Conservation (phyloP, 2,113 vertebrate genomes). For the Onychostoma macrolepis region DNA sequence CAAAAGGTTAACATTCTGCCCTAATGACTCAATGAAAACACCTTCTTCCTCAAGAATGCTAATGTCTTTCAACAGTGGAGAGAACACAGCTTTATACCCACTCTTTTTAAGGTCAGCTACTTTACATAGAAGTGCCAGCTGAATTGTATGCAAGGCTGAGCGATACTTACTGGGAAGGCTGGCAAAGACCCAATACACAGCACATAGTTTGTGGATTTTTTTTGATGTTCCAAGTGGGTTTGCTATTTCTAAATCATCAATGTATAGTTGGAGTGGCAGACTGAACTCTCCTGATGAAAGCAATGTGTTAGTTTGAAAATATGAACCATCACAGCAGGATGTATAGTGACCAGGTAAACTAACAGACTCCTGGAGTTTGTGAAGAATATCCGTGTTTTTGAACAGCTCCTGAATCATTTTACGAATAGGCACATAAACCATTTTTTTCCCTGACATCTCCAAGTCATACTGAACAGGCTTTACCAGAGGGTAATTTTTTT, state of each 20-base stretch:
- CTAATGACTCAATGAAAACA: conserved; percentile 45
- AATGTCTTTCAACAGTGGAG: conserved; percentile 53
- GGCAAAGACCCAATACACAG: conserved; percentile 51
- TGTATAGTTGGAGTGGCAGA: neutral
- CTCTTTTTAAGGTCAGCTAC: neutral
- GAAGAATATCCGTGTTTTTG: too few relatives aligned
- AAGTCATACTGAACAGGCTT: too few relatives aligned
- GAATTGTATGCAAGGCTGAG: conserved; percentile 45
- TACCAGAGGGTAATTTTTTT: too few relatives aligned
- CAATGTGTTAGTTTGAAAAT: too few relatives aligned
- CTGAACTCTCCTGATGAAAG: neutral
- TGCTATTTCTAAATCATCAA: conserved; percentile 16
- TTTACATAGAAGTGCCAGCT: neutral
- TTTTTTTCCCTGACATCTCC: too few relatives aligned
- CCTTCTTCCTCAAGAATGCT: conserved; percentile 49
- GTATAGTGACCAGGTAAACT: too few relatives aligned
- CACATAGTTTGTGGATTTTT: neutral
- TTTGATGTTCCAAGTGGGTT: conserved; percentile 11
- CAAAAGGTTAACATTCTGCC: too few relatives aligned
- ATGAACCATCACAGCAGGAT: too few relatives aligned
- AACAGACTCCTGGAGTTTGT: too few relatives aligned
- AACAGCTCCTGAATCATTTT: too few relatives aligned
- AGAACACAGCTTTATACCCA: neutral
- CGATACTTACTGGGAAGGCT: conserved; percentile 52
- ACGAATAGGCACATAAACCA: too few relatives aligned